A percentile compares a stretch with the other conserved stretches of the same genome.
Conservation (phyloP, 2,113 vertebrate genomes). For the Columba livia region DNA sequence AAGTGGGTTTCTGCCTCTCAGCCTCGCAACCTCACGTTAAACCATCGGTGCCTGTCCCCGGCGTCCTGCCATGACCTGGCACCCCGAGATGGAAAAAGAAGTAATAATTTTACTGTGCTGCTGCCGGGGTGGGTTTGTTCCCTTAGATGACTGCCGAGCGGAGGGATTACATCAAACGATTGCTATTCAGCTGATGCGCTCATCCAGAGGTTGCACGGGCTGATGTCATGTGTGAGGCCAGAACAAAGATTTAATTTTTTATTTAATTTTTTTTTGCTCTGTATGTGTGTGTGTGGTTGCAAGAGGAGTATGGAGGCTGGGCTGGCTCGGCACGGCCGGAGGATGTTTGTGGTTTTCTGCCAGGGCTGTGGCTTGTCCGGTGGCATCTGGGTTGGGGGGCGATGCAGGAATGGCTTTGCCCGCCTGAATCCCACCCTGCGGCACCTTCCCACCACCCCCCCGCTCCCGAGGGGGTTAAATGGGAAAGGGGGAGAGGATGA, state of each 20-base stretch:
- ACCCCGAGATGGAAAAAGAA: neutral
- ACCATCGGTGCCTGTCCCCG: neutral
- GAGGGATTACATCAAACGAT: slow-evolving; percentile 18
- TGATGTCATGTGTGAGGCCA: slow-evolving; percentile 45
- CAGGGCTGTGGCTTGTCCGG: neutral
- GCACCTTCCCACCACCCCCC: neutral
- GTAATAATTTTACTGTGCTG: neutral
- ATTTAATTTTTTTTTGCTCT: neutral
- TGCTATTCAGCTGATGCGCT: neutral
- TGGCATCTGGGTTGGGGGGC: too few relatives aligned
- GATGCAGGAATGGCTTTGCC: neutral
- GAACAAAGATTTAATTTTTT: slow-evolving; percentile 24
- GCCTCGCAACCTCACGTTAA: neutral
- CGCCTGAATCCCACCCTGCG: neutral
- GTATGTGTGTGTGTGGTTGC: neutral
- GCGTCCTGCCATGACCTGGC: neutral
- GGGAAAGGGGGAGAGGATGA: slow-evolving; percentile 44
- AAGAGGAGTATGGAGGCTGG: neutral
- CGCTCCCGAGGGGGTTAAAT: slow-evolving; percentile 31
- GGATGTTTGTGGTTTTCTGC: neutral
- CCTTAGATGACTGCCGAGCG: neutral
- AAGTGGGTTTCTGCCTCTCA: slow-evolving; percentile 50
- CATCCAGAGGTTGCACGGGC: neutral
- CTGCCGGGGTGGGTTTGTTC: neutral
- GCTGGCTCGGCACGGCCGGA: accelerated